Conservation (phyloP, 2,113 vertebrate genomes). For the Pollimyrus isidori region DNA sequence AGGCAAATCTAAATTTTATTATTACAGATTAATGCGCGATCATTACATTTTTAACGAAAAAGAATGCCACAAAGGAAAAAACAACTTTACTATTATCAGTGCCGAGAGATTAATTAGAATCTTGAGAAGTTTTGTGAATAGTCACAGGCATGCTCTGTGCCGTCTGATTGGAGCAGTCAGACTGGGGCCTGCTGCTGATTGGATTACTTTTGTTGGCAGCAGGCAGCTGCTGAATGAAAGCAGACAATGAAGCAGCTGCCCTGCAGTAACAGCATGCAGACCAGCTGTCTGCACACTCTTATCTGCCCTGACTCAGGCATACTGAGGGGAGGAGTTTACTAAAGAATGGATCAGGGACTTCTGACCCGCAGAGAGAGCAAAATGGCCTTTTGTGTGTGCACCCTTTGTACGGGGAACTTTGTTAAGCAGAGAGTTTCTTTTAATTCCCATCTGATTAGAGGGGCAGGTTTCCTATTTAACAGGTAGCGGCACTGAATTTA, state of each 20-base stretch:
- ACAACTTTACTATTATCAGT: slow-evolving; percentile 40
- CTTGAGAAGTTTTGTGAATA: slow-evolving; percentile 74
- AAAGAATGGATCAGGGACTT: slow-evolving; percentile 85
- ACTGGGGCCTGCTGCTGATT: slow-evolving; percentile 62
- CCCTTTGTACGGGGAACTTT: slow-evolving; percentile 75
- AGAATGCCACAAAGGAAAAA: background rate
- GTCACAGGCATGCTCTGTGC: slow-evolving; percentile 88
- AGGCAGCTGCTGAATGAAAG: slow-evolving; percentile 80
- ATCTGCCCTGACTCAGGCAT: slow-evolving; percentile 91
- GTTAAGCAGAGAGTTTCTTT: slow-evolving; percentile 70
- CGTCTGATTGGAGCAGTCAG: slow-evolving; percentile 61
- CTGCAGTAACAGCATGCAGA: slow-evolving; percentile 89
- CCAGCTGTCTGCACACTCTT: slow-evolving; percentile 97
- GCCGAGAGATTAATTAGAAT: slow-evolving; percentile 74
- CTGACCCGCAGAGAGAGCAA: slow-evolving; percentile 84
- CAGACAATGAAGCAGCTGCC: slow-evolving; percentile 99
- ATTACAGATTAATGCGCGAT: background rate
- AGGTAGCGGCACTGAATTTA: slow-evolving; percentile 42
- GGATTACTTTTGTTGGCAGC: slow-evolving; percentile 88
- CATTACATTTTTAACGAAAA: background rate
- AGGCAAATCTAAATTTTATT: background rate
- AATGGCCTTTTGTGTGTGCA: slow-evolving; percentile 59
- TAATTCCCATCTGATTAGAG: slow-evolving; percentile 57
- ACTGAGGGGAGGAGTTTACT: slow-evolving; percentile 81
- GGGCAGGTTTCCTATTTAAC: slow-evolving; percentile 49